A percentile compares a stretch with the other conserved stretches of the same genome.
These are phyloP conservation scores for Scaptomyza flava DNA, from an alignment of 2,888 invertebrate species.

Conservation along the genomic window DNA sequence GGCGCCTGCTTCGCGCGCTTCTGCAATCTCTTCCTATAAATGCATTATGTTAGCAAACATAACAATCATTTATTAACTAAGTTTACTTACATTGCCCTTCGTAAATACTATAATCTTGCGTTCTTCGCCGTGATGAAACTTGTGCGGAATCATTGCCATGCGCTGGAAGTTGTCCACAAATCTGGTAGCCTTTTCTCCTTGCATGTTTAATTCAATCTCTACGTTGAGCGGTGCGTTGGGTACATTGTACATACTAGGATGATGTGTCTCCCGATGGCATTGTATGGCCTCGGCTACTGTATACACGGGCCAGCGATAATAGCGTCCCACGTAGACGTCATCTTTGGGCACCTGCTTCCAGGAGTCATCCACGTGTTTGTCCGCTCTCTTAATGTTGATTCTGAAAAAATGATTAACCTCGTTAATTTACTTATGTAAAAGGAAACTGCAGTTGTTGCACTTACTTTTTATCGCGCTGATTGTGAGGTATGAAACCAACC, in stretches of 20 bases:
- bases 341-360: conserved; percentile 86
- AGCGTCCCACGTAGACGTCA: conserved; percentile 87
- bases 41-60: neutral
- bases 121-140: conserved; percentile 89
- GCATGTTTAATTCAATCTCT: conserved; percentile 92
- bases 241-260: conserved; percentile 92
- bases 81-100: conserved; percentile 86
- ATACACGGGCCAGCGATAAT: conserved; percentile 87
- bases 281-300: conserved; percentile 90
- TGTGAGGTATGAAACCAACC: conserved; percentile 90
- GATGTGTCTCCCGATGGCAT: conserved; percentile 92
- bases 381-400: conserved; percentile 83
- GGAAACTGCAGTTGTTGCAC: conserved; percentile 28
- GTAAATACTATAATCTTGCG: conserved; percentile 90
- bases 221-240: conserved; percentile 90
- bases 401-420: conserved; percentile 65
- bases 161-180: conserved; percentile 89
- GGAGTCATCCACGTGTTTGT: conserved; percentile 87
- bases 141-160: conserved; percentile 88
- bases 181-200: conserved; percentile 85
- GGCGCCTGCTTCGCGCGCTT: conserved; percentile 90
- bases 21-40: conserved; percentile 82
- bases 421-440: neutral
- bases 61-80: neutral
- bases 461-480: conserved; percentile 87